These are phyloP conservation scores for Scelioninae gen. 1 DNA, from an alignment of 2,888 invertebrate species.

Conservation along the genomic window DNA sequence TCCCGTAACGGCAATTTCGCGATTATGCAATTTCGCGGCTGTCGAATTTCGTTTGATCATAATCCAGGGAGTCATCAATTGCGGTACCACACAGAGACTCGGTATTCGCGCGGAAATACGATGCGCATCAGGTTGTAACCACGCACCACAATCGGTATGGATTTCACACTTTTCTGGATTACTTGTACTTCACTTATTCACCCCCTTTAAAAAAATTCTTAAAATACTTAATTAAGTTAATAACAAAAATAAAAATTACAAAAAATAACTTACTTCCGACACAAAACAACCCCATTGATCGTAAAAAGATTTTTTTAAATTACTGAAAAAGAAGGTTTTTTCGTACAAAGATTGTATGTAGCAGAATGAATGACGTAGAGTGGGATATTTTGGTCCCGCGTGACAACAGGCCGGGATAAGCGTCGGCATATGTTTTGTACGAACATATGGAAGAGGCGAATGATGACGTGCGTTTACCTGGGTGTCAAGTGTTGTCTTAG, in stretches of 20 bases:
- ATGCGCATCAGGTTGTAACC: constrained; percentile 80
- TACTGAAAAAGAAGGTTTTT: too few relatives aligned
- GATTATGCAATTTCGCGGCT: constrained; percentile 16
- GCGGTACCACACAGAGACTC: neutral
- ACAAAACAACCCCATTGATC: too few relatives aligned
- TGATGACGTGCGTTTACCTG: constrained; percentile 64
- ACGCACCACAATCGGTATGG: constrained; percentile 8
- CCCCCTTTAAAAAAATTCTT: too few relatives aligned
- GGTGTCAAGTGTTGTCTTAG: constrained; percentile 61
- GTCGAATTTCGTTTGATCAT: constrained; percentile 4
- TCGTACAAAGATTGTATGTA: too few relatives aligned
- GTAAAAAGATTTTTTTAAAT: too few relatives aligned
- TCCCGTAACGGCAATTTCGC: constrained; percentile 12
- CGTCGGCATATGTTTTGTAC: constrained; percentile 45
- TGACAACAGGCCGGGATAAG: constrained; percentile 33
- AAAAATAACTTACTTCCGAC: too few relatives aligned
- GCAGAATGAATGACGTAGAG: neutral
- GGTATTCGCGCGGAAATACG: constrained; percentile 28
- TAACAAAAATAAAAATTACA: too few relatives aligned
- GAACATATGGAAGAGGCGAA: constrained; percentile 41
- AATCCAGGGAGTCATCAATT: constrained; percentile 15
- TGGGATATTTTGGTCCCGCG: too few relatives aligned
- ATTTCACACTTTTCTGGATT: too few relatives aligned
- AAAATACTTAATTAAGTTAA: too few relatives aligned
- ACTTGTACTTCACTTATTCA: too few relatives aligned